Evolutionary conservation across 2,113 vertebrate genomes (phyloP).

Genomic region (Diadophis punctatus): DNA sequence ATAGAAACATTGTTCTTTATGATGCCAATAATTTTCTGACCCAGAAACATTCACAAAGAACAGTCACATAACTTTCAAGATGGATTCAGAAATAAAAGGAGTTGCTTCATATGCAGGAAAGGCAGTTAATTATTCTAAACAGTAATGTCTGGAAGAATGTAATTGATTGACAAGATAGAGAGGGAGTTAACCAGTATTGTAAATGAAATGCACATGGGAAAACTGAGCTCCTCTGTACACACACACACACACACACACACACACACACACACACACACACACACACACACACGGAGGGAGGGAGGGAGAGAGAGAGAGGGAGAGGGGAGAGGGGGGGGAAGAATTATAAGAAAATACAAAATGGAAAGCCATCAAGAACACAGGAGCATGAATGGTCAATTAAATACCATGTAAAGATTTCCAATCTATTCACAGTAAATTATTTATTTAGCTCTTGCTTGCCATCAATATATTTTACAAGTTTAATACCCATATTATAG

Average conservation of each 20-base stretch:
- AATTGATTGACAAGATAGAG: slow-evolving; percentile 56
- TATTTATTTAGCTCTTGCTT: slow-evolving; percentile 77
- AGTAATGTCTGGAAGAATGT: slow-evolving; percentile 58
- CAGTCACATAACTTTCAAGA: slow-evolving; percentile 26
- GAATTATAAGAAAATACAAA: slow-evolving; percentile 31
- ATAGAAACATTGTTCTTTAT: not conserved
- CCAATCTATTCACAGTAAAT: slow-evolving; percentile 80
- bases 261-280: too few relatives aligned
- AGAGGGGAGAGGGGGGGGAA: too few relatives aligned
- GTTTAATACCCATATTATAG: slow-evolving; percentile 82
- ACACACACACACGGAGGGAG: too few relatives aligned
- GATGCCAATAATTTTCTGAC: not conserved
- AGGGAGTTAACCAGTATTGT: slow-evolving; percentile 38
- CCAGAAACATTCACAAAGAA: slow-evolving; percentile 23
- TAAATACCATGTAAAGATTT: slow-evolving; percentile 77
- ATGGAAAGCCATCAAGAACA: slow-evolving; percentile 52
- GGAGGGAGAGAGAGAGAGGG: too few relatives aligned
- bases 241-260: too few relatives aligned
- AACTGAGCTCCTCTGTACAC: slow-evolving; percentile 7
- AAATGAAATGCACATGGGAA: slow-evolving; percentile 59
- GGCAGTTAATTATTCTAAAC: slow-evolving; percentile 50
- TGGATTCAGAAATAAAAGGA: slow-evolving; percentile 45
- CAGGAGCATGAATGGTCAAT: slow-evolving; percentile 66
- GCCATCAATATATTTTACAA: slow-evolving; percentile 78
- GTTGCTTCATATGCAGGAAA: slow-evolving; percentile 27